Evolutionary conservation across 2,797 vertebrate species (phyloP), one percentile per base, ranked within the genome.

Genomic region (Salarias fasciatus): DNA sequence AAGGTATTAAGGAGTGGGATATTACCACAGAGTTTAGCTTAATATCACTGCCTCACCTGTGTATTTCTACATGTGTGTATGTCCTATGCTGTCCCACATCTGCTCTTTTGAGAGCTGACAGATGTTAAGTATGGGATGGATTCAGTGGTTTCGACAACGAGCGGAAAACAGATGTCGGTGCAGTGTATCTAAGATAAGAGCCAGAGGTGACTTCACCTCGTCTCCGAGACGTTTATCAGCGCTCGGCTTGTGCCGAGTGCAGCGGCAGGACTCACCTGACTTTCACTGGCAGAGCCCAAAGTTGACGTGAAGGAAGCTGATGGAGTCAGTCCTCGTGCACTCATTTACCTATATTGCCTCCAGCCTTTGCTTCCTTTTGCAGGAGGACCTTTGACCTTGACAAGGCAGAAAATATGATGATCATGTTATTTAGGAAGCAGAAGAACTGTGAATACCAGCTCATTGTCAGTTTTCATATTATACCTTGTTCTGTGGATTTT

Each of bases 1-100:
- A 66, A 62, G 68, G 76, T 85, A 80, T 82, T 81, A 64, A 69
- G 69, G 58, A 75, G 71, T 77, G 75, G 69, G 79, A 79, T 53
- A 63, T 77, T 69, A 54, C 63, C 52, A 56, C 56, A 41, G 58
- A 42, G 53, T 46, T 31, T 13, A 69, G 55, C 13, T 40, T 52
- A 49, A 51, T 47, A 63, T 44, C 65, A 41, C 33, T 28, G 48
- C 49, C 53, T 67, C 56, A 74, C 71, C 63, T 37, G 2, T 42
- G 15, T 43, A 37, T 53, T 63, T 68, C 11, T 30, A 30, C 28
- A 31, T 41, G 31, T 40, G 33, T 13, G 46, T 33, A 8, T 35
- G 37, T n/a, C 45, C 35, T 46, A 10, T 44, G 33, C 35, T 35
- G 6, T 35, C 6, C 58, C 33, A 40, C 15, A 6, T 11, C 6